Base-by-base conservation (phyloP, 2,888 invertebrate genomes). In the Herminia tarsipennalis region DNA sequence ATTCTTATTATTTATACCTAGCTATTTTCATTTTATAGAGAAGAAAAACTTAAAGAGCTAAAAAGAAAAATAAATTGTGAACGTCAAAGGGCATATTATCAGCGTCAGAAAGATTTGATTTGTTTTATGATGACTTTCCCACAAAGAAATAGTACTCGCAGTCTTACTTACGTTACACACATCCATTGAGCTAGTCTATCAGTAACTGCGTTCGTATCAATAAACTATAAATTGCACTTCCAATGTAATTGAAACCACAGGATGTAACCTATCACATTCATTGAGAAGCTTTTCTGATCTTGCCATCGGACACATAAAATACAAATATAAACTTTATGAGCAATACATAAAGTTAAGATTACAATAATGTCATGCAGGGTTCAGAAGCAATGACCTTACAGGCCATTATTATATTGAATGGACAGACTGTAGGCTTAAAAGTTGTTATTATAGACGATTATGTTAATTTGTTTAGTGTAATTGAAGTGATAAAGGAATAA, bases 161-260 rank as follows among this genome's bases (percentile, higher is more conserved):
- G 17, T 20, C 27, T 41, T 33, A 41, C 37, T 57, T 51, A 57
- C 39, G 20, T 24, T 36, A 52, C 37, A 27, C 40, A 38, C 20
- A 27, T 35, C 13, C 34, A 53, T 55, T 60, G 55, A 41, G 43
- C 29, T 28, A 39, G 40, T 60, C 62, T 59, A 57, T 58, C 59
- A 54, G 45, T 44, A 59, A 62, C 58, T 56, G 49, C 65, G 71
- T 66, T 69, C 58, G 58, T 73, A 83, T 78, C 76, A 81, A 81
- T 83, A 78, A 78, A 81, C 76, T 67, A 78, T 76, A 76, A 81
- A 81, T 75, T 81, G 78, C 74, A 74, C 72, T 78, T 71, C 57
- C 74, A 73, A 76, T 79, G 85, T 85, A 88, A 88, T 86, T 88
- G 80, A 86, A 82, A 76, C 85, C 76, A 77, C 88, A 88, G 88